Evolutionary conservation across 2,797 vertebrate species (phyloP).

Genomic region (Pelobates cultripes): DNA sequence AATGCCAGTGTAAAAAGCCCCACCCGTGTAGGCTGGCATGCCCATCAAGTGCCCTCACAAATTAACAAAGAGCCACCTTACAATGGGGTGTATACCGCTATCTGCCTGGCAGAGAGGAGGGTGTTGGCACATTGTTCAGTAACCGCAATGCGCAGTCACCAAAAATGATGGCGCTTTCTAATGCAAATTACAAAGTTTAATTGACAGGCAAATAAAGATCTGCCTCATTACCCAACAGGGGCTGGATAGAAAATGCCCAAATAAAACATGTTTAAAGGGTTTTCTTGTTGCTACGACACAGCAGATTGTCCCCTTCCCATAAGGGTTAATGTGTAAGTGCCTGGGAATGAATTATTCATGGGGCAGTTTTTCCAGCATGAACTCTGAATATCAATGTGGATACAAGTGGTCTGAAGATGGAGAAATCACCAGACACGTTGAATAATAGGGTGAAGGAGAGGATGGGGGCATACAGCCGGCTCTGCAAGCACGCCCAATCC

Average conservation of each 20-base stretch:
- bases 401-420: neutral
- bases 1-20: neutral
- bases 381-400: neutral
- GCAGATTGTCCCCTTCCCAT: neutral
- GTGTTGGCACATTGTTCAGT: too few relatives aligned
- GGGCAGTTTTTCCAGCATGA: neutral
- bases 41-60: neutral
- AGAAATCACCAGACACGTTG: too few relatives aligned
- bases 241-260: too few relatives aligned
- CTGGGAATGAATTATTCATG: neutral
- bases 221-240: too few relatives aligned
- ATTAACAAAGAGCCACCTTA: neutral
- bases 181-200: too few relatives aligned
- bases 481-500: too few relatives aligned
- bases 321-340: neutral
- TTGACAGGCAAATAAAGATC: too few relatives aligned
- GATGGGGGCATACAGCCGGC: too few relatives aligned
- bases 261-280: too few relatives aligned
- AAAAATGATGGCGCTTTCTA: too few relatives aligned
- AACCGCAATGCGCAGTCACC: too few relatives aligned
- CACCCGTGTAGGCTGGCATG: constrained; percentile 14
- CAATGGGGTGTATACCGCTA: neutral
- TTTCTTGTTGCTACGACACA: neutral
- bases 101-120: neutral
- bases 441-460: too few relatives aligned